Evolutionary conservation across 2,888 invertebrate species (phyloP).

Genomic region (Polia nebulosa): DNA sequence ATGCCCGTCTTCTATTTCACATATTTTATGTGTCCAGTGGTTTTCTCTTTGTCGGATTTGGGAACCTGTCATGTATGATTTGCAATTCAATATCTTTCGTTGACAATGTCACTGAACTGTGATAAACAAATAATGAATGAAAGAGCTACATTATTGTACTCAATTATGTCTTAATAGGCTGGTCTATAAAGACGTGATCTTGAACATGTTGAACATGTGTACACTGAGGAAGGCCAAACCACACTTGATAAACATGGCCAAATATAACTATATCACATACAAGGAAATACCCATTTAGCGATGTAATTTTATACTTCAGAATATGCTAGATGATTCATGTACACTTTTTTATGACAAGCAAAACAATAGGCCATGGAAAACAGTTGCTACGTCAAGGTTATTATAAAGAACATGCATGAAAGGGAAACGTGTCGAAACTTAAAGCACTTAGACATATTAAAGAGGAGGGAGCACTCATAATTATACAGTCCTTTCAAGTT

Average conservation of each 20-base stretch:
- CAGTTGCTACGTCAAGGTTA: conserved; percentile 19
- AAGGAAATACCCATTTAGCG: conserved; percentile 40
- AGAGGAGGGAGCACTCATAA: conserved; percentile 47
- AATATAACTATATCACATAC: conserved; percentile 36
- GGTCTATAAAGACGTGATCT: not conserved
- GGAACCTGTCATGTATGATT: not conserved
- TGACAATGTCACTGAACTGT: not conserved
- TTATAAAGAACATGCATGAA: conserved; percentile 16
- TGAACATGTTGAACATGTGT: conserved; percentile 27
- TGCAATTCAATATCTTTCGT: not conserved
- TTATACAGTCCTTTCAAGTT: conserved; percentile 54
- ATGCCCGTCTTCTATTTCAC: conserved; percentile 28
- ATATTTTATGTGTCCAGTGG: conserved; percentile 24
- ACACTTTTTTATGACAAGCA: conserved; percentile 19
- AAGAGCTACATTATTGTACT: not conserved
- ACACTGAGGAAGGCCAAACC: conserved; percentile 50
- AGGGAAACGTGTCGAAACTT: conserved; percentile 17
- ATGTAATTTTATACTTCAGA: conserved; percentile 22
- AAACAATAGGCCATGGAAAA: conserved; percentile 24
- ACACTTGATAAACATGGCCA: conserved; percentile 42
- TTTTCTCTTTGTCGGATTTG: not conserved
- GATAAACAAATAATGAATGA: not conserved
- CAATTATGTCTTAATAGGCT: not conserved
- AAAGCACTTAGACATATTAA: conserved; percentile 52
- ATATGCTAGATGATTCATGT: conserved; percentile 11